Evolutionary conservation across 2,888 invertebrate genomes (phyloP).

Genomic region (Nebria brevicollis): DNA sequence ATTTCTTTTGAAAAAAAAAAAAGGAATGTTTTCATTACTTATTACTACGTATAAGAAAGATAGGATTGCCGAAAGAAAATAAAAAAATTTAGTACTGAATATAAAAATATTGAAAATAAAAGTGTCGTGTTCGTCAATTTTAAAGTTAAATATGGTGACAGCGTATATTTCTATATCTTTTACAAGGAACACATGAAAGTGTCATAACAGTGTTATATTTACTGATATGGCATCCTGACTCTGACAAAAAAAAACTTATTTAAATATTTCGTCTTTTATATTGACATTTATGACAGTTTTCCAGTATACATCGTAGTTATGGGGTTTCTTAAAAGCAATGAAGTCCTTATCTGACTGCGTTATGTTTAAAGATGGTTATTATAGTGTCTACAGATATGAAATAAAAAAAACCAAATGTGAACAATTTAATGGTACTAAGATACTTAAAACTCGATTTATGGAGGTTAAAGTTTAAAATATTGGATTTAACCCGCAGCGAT

Average conservation of each 20-base stretch:
- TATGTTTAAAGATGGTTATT: background rate
- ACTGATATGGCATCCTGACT: slow-evolving; percentile 2
- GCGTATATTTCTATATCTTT: background rate
- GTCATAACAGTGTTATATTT: slow-evolving; percentile 6
- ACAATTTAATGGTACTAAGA: background rate
- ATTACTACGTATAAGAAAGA: no score
- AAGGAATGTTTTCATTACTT: no score
- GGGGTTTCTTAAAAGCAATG: slow-evolving; percentile 5
- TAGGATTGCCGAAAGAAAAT: no score
- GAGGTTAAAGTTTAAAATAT: background rate
- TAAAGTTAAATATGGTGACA: slow-evolving; percentile 16
- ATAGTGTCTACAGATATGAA: background rate
- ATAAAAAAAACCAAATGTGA: background rate
- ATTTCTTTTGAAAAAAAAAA: no score
- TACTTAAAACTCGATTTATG: background rate
- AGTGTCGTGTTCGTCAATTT: background rate
- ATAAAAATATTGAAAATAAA: no score
- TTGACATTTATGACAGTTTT: slow-evolving; percentile 19
- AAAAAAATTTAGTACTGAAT: no score
- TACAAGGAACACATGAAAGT: slow-evolving; percentile 10
- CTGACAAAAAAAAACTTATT: background rate
- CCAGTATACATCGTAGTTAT: slow-evolving; percentile 12
- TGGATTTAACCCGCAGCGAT: background rate
- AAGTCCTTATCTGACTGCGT: slow-evolving; percentile 6
- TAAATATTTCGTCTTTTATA: slow-evolving; percentile 16